Base-by-base conservation (phyloP, 2,797 vertebrate species). In the Periophthalmus magnuspinnatus region DNA sequence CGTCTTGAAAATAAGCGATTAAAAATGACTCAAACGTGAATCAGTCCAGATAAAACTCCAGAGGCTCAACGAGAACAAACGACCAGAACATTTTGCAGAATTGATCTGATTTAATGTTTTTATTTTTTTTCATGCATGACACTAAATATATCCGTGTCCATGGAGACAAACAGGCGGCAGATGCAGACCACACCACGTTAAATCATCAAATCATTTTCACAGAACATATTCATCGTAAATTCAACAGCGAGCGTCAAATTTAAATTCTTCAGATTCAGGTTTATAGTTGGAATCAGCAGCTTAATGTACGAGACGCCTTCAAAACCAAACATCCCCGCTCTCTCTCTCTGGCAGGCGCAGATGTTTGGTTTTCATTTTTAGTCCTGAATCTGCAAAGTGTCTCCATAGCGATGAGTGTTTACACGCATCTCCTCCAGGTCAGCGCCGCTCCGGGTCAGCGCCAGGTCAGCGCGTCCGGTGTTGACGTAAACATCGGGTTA, bases 331-430 rank as follows among this genome's bases (percentile, higher is more conserved):
- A 64, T 47, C 8, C 14, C 61, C 9, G 11, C 45, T 9, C 63
- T 19, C 45, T 9, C 63, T 19, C 41, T 64, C 17, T 17, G 41
- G 38, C 22, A 64, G 48, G 22, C 62, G 28, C 41, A 64, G 62
- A 16, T 63, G 41, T 65, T 50, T 50, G 41, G 24, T 32, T 65
- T 60, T 50, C 45, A 65, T 65, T 65, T 50, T 65, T 33, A 52
- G 63, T 13, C 5, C 47, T 13, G 24, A n/a, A 65, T 50, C 47
- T 19, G 14, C 10, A 24, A 7, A 45, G 61, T 62, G n/a, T 63
- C 11, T 47, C 41, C 41, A 62, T 61, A 28, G 38, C 38, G 45
- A 21, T 24, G 22, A 14, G 4, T 65, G 33, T 64, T 36, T 65
- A 41, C 58, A n/a, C 59, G 16, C 5, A n/a, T 50, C 28, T 33